Percentiles rank a stretch among this genome's conserved stretches.
Evolutionary conservation across 2,888 invertebrate species (phyloP).

Genomic region (Ischnus inquisitorius): DNA sequence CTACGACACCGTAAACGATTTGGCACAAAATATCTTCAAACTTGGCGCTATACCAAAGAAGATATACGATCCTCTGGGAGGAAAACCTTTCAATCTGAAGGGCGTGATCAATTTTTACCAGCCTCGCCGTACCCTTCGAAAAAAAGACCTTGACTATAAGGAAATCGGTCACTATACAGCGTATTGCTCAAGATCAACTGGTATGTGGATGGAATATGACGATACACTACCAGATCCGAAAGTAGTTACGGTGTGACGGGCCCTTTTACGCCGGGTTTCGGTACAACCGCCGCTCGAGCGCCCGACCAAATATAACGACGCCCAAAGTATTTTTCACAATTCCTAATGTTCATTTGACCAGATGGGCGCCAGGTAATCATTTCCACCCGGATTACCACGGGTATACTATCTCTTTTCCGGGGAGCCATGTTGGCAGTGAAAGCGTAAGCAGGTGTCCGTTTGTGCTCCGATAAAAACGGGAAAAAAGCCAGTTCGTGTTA

Average conservation of each 20-base stretch:
- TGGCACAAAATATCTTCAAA: not conserved
- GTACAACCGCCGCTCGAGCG: too few species aligned
- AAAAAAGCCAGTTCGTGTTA: too few species aligned
- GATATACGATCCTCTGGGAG: slow-evolving; percentile 10
- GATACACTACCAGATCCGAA: slow-evolving; percentile 1
- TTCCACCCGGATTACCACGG: too few species aligned
- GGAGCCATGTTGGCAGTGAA: too few species aligned
- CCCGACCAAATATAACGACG: too few species aligned
- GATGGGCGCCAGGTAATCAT: too few species aligned
- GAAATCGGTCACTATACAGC: slow-evolving; percentile 18
- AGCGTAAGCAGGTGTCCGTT: too few species aligned
- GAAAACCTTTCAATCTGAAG: slow-evolving; percentile 14
- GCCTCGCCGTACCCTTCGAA: slow-evolving; percentile 15
- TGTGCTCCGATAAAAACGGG: too few species aligned
- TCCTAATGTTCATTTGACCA: not conserved
- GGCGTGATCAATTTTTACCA: slow-evolving; percentile 8
- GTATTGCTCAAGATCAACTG: slow-evolving; percentile 4
- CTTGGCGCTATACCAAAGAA: not conserved
- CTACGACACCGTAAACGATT: not conserved
- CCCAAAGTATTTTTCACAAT: too few species aligned
- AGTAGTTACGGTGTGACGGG: not conserved
- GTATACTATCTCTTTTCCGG: too few species aligned
- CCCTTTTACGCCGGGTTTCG: too few species aligned
- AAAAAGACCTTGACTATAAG: not conserved
- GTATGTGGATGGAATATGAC: slow-evolving; percentile 8